Evolutionary conservation across 2,888 invertebrate species (phyloP).

Genomic region (Helobdella robusta): DNA sequence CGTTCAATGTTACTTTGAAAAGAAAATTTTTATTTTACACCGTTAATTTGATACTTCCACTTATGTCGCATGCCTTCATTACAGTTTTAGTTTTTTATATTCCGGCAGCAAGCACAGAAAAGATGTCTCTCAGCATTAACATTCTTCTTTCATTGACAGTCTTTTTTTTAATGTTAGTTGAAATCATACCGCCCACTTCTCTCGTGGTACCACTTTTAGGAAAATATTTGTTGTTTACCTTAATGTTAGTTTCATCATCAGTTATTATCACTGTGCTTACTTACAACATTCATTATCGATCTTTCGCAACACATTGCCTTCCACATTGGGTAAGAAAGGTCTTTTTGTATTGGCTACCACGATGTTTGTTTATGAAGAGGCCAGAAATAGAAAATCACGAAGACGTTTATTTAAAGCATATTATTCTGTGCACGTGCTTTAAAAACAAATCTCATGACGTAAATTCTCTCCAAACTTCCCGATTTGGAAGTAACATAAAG

Average conservation of each 20-base stretch:
- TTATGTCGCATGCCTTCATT: conserved; percentile 86
- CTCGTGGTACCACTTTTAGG: conserved; percentile 90
- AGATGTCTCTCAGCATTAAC: conserved; percentile 91
- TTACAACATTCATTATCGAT: conserved; percentile 70
- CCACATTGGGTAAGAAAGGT: conserved; percentile 89
- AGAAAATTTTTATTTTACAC: conserved; percentile 91
- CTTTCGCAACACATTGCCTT: conserved; percentile 95
- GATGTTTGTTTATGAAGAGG: conserved; percentile 79
- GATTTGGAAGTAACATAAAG: conserved; percentile 13
- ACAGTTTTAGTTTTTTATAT: conserved; percentile 93
- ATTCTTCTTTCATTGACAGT: conserved; percentile 97
- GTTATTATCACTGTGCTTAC: conserved; percentile 57
- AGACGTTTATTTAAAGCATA: conserved; percentile 33
- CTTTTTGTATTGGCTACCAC: conserved; percentile 86
- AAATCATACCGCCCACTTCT: conserved; percentile 95
- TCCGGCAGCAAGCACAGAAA: conserved; percentile 94
- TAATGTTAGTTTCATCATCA: conserved; percentile 49
- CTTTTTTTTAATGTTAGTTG: conserved; percentile 93
- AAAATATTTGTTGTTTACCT: conserved; percentile 59
- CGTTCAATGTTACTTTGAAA: conserved; percentile 87
- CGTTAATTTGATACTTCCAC: conserved; percentile 53
- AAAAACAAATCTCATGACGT: conserved; percentile 1
- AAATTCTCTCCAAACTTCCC: no score
- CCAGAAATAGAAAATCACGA: conserved; percentile 52
- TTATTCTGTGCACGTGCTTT: conserved; percentile 31